Percentiles rank a stretch among this genome's conserved stretches.
Evolutionary conservation across 2,797 vertebrate genomes (phyloP).

Genomic region (Amniataba percoides): DNA sequence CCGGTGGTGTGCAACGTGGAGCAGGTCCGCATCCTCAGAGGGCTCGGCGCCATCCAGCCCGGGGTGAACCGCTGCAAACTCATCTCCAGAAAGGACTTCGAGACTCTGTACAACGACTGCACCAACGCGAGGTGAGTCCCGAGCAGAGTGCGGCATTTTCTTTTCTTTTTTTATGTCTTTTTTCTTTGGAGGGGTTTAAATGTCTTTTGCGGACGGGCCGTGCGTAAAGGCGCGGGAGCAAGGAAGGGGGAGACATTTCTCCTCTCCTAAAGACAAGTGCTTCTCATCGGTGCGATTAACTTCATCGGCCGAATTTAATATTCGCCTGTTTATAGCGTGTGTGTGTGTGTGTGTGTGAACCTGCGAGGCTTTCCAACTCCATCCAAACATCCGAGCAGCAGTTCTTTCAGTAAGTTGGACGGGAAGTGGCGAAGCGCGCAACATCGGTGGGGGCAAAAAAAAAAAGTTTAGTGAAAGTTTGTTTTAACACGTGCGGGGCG

Average conservation of each 20-base stretch:
- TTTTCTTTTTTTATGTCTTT: too few species aligned
- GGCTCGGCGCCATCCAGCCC: conserved; percentile 98
- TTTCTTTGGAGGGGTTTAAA: conserved; percentile 5
- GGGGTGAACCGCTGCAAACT: conserved; percentile 99
- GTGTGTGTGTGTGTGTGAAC: background rate
- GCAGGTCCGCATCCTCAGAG: conserved; percentile 98
- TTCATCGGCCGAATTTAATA: background rate
- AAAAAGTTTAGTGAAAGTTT: conserved; percentile 76
- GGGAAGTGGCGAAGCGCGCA: conserved; percentile 48
- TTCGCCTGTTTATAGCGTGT: background rate
- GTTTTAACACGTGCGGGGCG: conserved; percentile 69
- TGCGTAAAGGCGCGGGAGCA: conserved; percentile 76
- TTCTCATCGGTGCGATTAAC: background rate
- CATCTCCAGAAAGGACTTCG: conserved; percentile 99
- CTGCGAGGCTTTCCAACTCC: conserved; percentile 18
- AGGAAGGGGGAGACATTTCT: conserved; percentile 68
- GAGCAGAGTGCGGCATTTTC: conserved; percentile 8
- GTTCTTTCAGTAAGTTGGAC: conserved; percentile 13
- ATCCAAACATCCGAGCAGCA: background rate
- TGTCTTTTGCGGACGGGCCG: conserved; percentile 30
- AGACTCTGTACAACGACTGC: conserved; percentile 99
- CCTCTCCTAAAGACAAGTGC: conserved; percentile 21
- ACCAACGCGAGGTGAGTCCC: conserved; percentile 95
- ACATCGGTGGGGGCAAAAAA: conserved; percentile 6
- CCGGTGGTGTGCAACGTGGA: conserved; percentile 99